Evolutionary conservation across 1,140 invertebrate species (phyloP), one percentile per base, ranked within the genome.

Genomic region (Drosophila serrata): DNA sequence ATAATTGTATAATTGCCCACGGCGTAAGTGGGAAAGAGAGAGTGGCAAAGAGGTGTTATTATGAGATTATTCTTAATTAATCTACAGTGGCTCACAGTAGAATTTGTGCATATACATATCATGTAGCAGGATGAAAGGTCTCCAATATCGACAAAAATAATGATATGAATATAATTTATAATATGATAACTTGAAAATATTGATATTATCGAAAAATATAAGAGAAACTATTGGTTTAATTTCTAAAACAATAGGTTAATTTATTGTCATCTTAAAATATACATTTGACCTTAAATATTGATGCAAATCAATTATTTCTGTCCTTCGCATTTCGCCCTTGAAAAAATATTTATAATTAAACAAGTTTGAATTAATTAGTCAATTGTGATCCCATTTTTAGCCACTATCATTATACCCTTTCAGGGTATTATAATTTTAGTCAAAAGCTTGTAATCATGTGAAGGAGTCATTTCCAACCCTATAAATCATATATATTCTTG

Each of bases 1-100:
- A 75, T 75, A 56, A 64, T 61, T 62, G 31, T 57, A 55, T 48
- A 62, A 53, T 58, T 40, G 22, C 40, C 31, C 55, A 49, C 29
- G 33, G 40, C 63, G 53, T 68, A 51, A 29, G n/a, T 27, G 29
- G 17, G 19, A 55, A 17, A 31, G 9, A 63, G 11, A 75, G 31
- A 55, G 22, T 4, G 40, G 17, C 7, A 35, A 8, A 31, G 37
- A 43, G 9, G 27, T 29, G 46, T n/a, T n/a, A 29, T 55, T 51
- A 37, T 56, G n/a, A 35, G 37, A 29, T 57, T 12, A 33, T 27
- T 56, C 53, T 39, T 57, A 19, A 49, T 29, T 29, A 49, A 49
- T 0, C 24, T 49, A 49, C 5, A 48, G 24, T 29, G 46, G 22
- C 13, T 22, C 19, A 22, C 19, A 7, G 5, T 24, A 22, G 3